phyloP scores from a whole-genome alignment of 2,888 invertebrate genomes.

The Apamea monoglypha region DNA sequence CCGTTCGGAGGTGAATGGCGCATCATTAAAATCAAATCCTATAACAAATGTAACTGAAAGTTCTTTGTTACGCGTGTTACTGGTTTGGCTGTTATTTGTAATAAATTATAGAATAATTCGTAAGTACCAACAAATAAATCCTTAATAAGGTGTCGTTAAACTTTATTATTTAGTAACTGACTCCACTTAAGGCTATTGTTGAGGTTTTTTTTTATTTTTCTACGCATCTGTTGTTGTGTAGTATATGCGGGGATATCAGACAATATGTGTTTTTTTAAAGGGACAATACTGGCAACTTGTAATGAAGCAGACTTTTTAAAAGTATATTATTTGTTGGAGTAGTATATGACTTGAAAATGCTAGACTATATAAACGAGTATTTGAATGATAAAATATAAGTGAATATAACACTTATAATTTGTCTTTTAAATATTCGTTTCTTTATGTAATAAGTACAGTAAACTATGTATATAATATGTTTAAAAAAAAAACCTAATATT shows the following conservation, averaged over 20 bases:
- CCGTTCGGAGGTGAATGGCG: constrained; percentile 66
- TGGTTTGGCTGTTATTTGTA: constrained; percentile 86
- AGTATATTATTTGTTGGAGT: not conserved
- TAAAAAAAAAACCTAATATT: not conserved
- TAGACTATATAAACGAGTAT: not conserved
- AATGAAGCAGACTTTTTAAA: not conserved
- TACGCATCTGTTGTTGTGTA: constrained; percentile 71
- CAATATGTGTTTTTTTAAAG: constrained; percentile 37
- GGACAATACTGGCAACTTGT: not conserved
- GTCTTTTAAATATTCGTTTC: too few relatives aligned
- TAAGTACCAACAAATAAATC: constrained; percentile 87
- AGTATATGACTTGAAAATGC: not conserved
- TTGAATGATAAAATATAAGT: not conserved
- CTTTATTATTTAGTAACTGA: constrained; percentile 86
- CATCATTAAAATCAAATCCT: constrained; percentile 86
- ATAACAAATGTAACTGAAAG: constrained; percentile 81
- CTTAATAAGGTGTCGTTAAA: constrained; percentile 89
- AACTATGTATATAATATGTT: not conserved
- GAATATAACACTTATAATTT: too few relatives aligned
- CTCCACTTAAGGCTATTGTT: constrained; percentile 87
- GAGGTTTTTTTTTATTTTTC: constrained; percentile 78
- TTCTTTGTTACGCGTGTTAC: constrained; percentile 74
- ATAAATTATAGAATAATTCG: constrained; percentile 89
- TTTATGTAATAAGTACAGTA: too few relatives aligned
- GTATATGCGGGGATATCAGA: constrained; percentile 71